Evolutionary conservation across 2,797 vertebrate species (phyloP), one percentile per base, ranked within the genome.

Genomic region (Morelia viridis): DNA sequence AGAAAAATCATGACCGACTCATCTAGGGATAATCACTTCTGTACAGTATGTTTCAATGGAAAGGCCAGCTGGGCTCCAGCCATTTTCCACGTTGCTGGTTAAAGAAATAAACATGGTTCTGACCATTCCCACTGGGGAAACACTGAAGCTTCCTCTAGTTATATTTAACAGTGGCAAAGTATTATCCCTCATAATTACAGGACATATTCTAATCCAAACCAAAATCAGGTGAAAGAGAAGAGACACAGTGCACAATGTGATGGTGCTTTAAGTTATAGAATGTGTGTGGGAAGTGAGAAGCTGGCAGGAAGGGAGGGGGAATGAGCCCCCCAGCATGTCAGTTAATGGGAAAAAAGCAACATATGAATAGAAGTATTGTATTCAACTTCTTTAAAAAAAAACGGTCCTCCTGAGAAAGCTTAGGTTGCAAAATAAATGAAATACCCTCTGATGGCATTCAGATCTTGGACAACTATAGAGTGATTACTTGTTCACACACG

Each of bases 331-430:
- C 86, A 94, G 94, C 91, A 94, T 94, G 92, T 91, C 92, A 84
- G 61, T 89, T 89, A 50, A 50, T 61, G 58, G 94, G 87, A 62
- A 93, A 80, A 94, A 94, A 93, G 65, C 0, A 0, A 90, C 76
- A 71, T 35, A 80, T 96, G 96, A 97, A 97, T 96, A 57, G 96
- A 87, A 87, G 90, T 92, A 95, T 96, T 97, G 95, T 97, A 31
- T 93, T 90, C 0, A 76, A 50, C 57, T 92, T 62, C 2, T 46
- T 15, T 35, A 17, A 1, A 17, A 0, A 0, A 1, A 62, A 1
- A 65, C 58, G 87, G 35, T 91, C 94, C 94, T 87, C 93, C 46
- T 35, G 93, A 94, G 96, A 93, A 94, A 93, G 94, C 90, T 95
- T 95, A 85, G 31, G 88, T 93, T 96, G 87, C 94, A 94, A 93